Evolutionary conservation across 2,888 invertebrate genomes (phyloP).

Genomic region (Nycteola revayana): DNA sequence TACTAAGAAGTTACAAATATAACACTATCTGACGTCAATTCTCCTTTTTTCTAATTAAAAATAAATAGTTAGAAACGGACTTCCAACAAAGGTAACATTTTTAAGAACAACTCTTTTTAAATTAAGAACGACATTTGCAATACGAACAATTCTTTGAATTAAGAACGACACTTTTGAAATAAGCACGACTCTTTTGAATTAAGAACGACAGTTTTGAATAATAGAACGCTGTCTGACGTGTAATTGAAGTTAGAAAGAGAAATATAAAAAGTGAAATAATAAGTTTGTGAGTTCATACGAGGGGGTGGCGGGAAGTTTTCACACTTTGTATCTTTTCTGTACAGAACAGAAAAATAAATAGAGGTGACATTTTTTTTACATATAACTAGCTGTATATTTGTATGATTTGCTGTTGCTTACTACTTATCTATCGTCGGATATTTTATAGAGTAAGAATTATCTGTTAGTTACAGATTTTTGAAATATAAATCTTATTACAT

Average conservation of each 20-base stretch:
- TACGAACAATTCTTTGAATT: neutral
- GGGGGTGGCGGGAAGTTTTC: conserved; percentile 30
- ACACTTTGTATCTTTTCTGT: conserved; percentile 24
- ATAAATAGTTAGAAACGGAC: conserved; percentile 19
- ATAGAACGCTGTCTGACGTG: conserved; percentile 17
- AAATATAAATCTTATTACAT: too few relatives aligned
- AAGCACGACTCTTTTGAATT: neutral
- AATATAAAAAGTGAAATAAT: conserved; percentile 14
- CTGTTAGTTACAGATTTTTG: too few relatives aligned
- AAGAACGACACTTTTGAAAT: conserved; percentile 15
- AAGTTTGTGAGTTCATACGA: conserved; percentile 8
- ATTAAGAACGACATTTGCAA: conserved; percentile 7
- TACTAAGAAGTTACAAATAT: neutral
- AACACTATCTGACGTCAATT: conserved; percentile 4
- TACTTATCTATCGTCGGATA: too few relatives aligned
- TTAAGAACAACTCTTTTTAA: conserved; percentile 1
- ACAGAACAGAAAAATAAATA: too few relatives aligned
- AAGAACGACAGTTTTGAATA: conserved; percentile 18
- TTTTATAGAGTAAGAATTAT: too few relatives aligned
- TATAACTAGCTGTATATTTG: too few relatives aligned
- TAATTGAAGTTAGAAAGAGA: conserved; percentile 12
- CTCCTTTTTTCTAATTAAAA: conserved; percentile 24
- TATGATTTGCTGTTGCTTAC: too few relatives aligned
- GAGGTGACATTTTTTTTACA: conserved; percentile 1
- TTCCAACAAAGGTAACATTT: conserved; percentile 8